phyloP scores from a whole-genome alignment of 1,140 invertebrate species.

The Hetaerina americana region DNA sequence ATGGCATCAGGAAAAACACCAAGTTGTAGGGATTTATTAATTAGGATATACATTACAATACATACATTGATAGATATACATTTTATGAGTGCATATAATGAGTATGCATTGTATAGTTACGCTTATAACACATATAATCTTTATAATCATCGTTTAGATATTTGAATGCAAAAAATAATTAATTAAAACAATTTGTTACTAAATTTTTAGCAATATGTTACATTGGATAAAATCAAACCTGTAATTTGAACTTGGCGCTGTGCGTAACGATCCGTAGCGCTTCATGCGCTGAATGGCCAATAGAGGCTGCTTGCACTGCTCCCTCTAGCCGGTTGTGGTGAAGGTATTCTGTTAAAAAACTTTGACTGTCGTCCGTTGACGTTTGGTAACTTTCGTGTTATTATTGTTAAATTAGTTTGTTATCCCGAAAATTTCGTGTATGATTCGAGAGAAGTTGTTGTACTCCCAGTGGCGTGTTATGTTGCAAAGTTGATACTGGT shows the following conservation, averaged over 20 bases:
- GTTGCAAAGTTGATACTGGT: not conserved
- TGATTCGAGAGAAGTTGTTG: not conserved
- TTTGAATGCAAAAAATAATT: no score
- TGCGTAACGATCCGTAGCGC: not conserved
- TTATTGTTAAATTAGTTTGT: not conserved
- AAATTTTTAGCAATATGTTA: no score
- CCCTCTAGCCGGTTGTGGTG: not conserved
- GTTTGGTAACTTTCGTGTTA: not conserved
- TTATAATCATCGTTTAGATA: no score
- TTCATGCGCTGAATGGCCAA: not conserved
- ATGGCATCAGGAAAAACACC: no score
- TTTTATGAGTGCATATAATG: no score
- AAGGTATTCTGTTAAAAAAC: not conserved
- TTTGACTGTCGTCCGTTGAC: not conserved
- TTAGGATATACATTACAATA: no score
- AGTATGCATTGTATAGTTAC: no score
- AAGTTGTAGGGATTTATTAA: no score
- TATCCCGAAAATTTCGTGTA: not conserved
- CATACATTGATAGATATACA: no score
- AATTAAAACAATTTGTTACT: no score
- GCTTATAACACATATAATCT: no score
- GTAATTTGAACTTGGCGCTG: not conserved
- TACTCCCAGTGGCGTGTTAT: not conserved
- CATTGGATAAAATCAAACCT: no score
- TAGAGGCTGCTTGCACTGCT: not conserved